phyloP scores from a whole-genome alignment of 2,888 invertebrate species.

The Macrosoma leucophasiata region DNA sequence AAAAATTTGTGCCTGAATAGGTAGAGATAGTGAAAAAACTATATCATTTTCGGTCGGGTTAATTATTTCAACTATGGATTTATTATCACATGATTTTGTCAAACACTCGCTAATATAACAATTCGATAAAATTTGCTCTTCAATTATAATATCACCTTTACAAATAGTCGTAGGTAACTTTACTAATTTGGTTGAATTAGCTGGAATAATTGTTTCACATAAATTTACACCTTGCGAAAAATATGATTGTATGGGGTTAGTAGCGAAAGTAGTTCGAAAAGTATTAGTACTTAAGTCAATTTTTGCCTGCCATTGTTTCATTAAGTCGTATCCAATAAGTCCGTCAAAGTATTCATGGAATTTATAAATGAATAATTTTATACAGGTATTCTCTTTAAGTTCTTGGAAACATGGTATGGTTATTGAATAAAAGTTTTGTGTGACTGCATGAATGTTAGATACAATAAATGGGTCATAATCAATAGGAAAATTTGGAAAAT shows the following conservation, averaged over 20 bases:
- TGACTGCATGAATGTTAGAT: slow-evolving; percentile 6
- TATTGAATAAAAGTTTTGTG: slow-evolving; percentile 7
- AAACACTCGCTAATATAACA: slow-evolving; percentile 6
- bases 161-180: slow-evolving; percentile 3
- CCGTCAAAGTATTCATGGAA: slow-evolving; percentile 9
- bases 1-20: slow-evolving; percentile 4
- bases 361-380: slow-evolving; percentile 10
- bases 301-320: too few relatives aligned
- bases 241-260: slow-evolving; percentile 5
- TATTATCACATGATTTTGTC: not conserved
- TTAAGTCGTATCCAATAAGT: slow-evolving; percentile 7
- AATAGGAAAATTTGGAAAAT: slow-evolving; percentile 1
- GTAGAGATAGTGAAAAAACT: slow-evolving; percentile 3
- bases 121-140: not conserved
- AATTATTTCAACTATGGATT: slow-evolving; percentile 3
- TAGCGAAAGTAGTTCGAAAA: slow-evolving; percentile 5
- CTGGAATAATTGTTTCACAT: slow-evolving; percentile 3
- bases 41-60: slow-evolving; percentile 9
- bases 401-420: slow-evolving; percentile 9
- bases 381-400: slow-evolving; percentile 1
- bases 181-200: slow-evolving; percentile 4
- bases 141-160: slow-evolving; percentile 1
- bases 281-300: slow-evolving; percentile 2
- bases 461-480: slow-evolving; percentile 2
- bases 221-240: slow-evolving; percentile 1